phyloP scores from a whole-genome alignment of 2,888 invertebrate species.

The Caenorhabditis panamensis region DNA sequence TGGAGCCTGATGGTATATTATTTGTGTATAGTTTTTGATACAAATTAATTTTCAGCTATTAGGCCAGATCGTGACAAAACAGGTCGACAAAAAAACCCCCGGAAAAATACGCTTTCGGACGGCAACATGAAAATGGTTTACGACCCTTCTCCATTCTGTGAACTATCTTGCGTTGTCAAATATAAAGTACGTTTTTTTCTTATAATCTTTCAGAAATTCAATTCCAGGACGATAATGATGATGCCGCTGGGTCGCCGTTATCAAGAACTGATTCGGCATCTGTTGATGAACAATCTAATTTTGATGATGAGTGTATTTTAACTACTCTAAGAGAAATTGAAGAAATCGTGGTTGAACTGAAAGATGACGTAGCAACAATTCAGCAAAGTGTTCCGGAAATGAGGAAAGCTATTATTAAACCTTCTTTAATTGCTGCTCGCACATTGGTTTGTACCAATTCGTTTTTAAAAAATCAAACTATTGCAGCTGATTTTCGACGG shows the following conservation, averaged over 20 bases:
- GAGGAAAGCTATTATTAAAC: conserved; percentile 63
- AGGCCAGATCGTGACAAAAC: conserved; percentile 81
- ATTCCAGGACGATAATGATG: conserved; percentile 64
- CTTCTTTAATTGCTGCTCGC: conserved; percentile 65
- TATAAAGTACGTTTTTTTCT: conserved; percentile 1
- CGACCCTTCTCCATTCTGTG: conserved; percentile 49
- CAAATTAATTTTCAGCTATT: conserved; percentile 69
- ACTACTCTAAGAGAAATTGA: conserved; percentile 77
- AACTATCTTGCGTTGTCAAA: conserved; percentile 53
- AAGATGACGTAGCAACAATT: conserved; percentile 53
- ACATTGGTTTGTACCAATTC: conserved; percentile 59
- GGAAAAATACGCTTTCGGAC: conserved; percentile 57
- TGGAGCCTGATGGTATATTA: conserved; percentile 78
- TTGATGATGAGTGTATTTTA: conserved; percentile 68
- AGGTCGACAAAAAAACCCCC: conserved; percentile 80
- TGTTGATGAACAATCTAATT: conserved; percentile 37
- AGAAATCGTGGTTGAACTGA: conserved; percentile 69
- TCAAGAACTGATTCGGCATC: conserved; percentile 56
- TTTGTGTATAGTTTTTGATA: not conserved
- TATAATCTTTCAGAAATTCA: conserved; percentile 1
- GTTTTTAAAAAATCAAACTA: not conserved
- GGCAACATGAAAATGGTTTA: conserved; percentile 51
- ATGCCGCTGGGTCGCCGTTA: conserved; percentile 52
- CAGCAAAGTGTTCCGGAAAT: conserved; percentile 47
- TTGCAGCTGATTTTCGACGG: conserved; percentile 74